phyloP scores from a whole-genome alignment of 2,888 invertebrate genomes.

The Oithona nana region DNA sequence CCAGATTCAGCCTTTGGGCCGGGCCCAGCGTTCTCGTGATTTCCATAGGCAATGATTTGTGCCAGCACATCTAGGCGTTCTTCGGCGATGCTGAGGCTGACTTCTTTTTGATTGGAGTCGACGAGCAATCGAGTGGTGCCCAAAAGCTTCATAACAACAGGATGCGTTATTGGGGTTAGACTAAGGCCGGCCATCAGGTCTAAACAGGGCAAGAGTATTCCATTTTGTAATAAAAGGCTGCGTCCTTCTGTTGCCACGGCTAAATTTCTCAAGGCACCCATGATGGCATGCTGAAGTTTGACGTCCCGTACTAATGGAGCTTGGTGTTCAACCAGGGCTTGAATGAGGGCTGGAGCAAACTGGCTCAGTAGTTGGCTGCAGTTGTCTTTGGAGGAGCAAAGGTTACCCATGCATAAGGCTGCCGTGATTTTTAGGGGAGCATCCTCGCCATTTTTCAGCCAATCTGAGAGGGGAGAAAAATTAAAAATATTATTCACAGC shows the following conservation, averaged over 20 bases:
- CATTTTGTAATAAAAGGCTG: not conserved
- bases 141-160: conserved; percentile 7
- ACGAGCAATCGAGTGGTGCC: not conserved
- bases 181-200: not conserved
- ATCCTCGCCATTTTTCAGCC: conserved; percentile 2
- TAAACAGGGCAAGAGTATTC: conserved; percentile 2
- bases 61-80: not conserved
- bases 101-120: not conserved
- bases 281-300: conserved; percentile 6
- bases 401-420: conserved; percentile 6
- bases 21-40: not conserved
- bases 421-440: not conserved
- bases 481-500: not conserved
- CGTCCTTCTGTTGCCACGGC: not conserved
- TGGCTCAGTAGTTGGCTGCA: not conserved
- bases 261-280: conserved; percentile 9
- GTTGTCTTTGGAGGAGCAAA: conserved; percentile 1
- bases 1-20: conserved; percentile 1
- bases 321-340: not conserved
- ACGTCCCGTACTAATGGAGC: not conserved
- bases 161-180: not conserved
- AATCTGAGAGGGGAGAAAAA: not conserved
- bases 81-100: not conserved
- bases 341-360: not conserved
- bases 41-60: not conserved